A percentile compares a stretch with the other conserved stretches of the same genome.
These are phyloP conservation scores for Calcarius ornatus DNA, from an alignment of 2,113 vertebrate genomes.

Conservation along the genomic window DNA sequence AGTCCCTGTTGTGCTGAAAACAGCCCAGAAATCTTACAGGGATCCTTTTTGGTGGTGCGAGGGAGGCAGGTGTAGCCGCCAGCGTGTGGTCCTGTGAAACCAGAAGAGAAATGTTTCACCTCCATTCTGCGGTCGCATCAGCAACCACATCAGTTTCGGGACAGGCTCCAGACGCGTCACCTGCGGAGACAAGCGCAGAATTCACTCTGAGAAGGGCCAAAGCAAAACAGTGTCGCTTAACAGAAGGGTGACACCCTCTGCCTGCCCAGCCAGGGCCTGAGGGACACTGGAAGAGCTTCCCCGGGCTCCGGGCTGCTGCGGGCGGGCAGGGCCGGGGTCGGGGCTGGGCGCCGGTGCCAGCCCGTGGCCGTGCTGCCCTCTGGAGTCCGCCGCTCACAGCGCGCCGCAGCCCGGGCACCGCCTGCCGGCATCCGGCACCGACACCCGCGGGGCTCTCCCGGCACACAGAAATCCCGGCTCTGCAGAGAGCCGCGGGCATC, in stretches of 20 bases:
- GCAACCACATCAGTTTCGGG: neutral
- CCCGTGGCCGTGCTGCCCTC: slow-evolving; percentile 40
- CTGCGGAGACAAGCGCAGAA: neutral
- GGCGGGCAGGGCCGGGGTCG: accelerated
- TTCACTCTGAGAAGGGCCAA: neutral
- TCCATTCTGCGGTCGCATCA: neutral
- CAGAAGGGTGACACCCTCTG: neutral
- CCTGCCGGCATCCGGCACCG: neutral
- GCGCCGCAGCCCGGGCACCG: neutral
- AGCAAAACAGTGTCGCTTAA: neutral
- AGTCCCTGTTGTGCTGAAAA: neutral
- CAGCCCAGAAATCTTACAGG: neutral
- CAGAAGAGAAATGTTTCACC: neutral
- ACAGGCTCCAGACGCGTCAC: neutral
- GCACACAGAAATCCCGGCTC: neutral
- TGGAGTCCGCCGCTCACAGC: neutral
- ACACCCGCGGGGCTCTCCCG: accelerated
- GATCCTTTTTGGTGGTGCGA: neutral
- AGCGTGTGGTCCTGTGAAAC: neutral
- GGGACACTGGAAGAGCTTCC: accelerated
- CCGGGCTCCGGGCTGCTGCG: accelerated
- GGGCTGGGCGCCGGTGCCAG: accelerated
- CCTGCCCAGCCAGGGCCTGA: neutral
- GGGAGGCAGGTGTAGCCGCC: neutral
- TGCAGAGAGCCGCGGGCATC: neutral